phyloP scores from a whole-genome alignment of 2,888 invertebrate genomes.

The Panzeria rudis region DNA sequence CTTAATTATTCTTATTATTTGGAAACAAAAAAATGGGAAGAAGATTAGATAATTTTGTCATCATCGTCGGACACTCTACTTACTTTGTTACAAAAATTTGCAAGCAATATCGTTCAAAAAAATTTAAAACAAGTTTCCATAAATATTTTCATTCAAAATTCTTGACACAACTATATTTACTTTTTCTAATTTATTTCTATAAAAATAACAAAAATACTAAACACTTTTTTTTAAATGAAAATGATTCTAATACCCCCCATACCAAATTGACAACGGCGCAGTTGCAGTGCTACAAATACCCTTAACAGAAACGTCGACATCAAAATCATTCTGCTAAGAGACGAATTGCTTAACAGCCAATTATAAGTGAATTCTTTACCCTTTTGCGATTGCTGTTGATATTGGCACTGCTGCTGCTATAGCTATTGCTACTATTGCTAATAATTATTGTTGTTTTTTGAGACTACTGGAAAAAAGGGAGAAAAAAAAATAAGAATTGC shows the following conservation, averaged over 20 bases:
- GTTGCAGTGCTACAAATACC: conserved; percentile 53
- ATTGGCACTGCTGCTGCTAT: conserved; percentile 49
- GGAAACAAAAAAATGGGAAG: too few species aligned
- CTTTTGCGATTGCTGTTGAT: conserved; percentile 39
- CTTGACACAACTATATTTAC: neutral
- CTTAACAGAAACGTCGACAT: conserved; percentile 38
- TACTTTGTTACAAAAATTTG: too few species aligned
- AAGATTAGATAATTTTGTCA: too few species aligned
- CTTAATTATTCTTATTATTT: too few species aligned
- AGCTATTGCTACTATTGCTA: conserved; percentile 50
- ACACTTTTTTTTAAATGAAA: neutral
- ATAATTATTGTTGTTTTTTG: conserved; percentile 53
- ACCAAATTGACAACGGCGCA: conserved; percentile 22
- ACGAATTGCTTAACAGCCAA: conserved; percentile 27
- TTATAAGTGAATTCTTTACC: conserved; percentile 52
- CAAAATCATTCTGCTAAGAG: conserved; percentile 16
- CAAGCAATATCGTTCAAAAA: too few species aligned
- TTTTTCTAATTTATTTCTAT: neutral
- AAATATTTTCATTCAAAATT: neutral
- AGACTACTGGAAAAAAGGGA: conserved; percentile 32
- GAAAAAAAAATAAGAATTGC: conserved; percentile 39
- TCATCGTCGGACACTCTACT: too few species aligned
- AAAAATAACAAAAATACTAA: conserved; percentile 14
- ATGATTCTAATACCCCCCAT: conserved; percentile 19
- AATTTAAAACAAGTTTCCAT: too few species aligned